These are phyloP conservation scores for Stegastes partitus DNA, from an alignment of 2,113 vertebrate species.

Conservation along the genomic window DNA sequence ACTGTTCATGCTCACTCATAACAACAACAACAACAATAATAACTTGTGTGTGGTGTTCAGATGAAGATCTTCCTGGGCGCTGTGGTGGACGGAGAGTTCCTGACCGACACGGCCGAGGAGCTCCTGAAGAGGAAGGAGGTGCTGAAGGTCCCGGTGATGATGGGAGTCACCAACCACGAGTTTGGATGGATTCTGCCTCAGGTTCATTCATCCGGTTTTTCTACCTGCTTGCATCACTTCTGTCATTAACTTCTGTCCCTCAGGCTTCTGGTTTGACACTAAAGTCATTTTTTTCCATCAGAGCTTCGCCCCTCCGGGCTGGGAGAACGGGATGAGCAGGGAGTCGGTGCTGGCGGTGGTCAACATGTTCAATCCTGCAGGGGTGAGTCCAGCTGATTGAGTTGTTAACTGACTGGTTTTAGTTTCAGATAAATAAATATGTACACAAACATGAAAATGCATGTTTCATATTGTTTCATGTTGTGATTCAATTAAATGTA, in stretches of 20 bases:
- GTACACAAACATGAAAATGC: too few species aligned
- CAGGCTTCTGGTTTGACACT: too few species aligned
- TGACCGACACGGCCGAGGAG: slow-evolving; percentile 77
- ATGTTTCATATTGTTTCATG: too few species aligned
- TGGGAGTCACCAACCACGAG: slow-evolving; percentile 88
- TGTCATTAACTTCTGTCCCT: too few species aligned
- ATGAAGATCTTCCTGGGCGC: slow-evolving; percentile 68
- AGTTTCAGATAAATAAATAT: too few species aligned
- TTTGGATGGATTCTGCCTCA: slow-evolving; percentile 84
- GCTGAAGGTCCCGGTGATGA: slow-evolving; percentile 82
- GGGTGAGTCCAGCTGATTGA: slow-evolving; percentile 68
- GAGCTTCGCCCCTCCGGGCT: slow-evolving; percentile 73
- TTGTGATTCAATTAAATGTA: too few species aligned
- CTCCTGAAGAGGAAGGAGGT: slow-evolving; percentile 81
- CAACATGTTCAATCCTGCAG: slow-evolving; percentile 65
- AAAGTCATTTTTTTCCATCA: slow-evolving; percentile 30
- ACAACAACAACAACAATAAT: too few species aligned
- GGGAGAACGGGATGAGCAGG: slow-evolving; percentile 81
- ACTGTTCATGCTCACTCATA: neutral
- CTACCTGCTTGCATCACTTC: neutral
- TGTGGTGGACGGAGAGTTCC: slow-evolving; percentile 84
- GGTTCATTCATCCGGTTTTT: slow-evolving; percentile 1
- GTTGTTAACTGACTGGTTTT: too few species aligned
- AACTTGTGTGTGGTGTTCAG: slow-evolving; percentile 29
- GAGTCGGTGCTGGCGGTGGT: slow-evolving; percentile 59